A percentile compares a stretch with the other conserved stretches of the same genome.
These are phyloP conservation scores for Eupithecia vulgata DNA, from an alignment of 2,888 invertebrate species.

Conservation along the genomic window DNA sequence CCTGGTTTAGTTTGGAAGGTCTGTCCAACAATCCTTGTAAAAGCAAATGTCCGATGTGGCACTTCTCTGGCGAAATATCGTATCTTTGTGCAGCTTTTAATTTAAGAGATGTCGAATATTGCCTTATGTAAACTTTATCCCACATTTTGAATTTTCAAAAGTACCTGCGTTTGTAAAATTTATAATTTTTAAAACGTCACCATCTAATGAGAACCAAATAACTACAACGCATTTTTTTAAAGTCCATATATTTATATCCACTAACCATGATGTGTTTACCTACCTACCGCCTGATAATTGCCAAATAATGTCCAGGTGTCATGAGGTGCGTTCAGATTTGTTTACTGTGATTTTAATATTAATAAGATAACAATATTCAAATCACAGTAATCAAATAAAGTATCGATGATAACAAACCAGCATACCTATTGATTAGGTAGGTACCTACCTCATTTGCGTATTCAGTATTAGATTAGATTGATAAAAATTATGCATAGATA, in stretches of 20 bases:
- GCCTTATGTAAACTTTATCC: slow-evolving; percentile 48
- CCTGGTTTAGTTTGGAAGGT: slow-evolving; percentile 54
- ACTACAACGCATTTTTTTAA: not conserved
- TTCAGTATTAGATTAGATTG: too few species aligned
- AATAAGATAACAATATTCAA: too few species aligned
- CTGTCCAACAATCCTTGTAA: slow-evolving; percentile 55
- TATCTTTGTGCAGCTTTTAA: slow-evolving; percentile 52
- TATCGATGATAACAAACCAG: too few species aligned
- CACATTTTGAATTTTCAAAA: slow-evolving; percentile 39
- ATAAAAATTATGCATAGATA: too few species aligned
- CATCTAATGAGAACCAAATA: not conserved
- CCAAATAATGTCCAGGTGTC: not conserved
- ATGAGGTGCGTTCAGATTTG: not conserved
- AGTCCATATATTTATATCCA: not conserved
- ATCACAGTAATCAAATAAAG: too few species aligned
- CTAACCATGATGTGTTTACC: not conserved
- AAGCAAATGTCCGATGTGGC: slow-evolving; percentile 60
- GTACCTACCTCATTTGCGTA: too few species aligned
- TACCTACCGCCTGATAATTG: not conserved
- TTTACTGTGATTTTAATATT: not conserved
- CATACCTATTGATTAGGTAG: too few species aligned
- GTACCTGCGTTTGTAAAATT: not conserved
- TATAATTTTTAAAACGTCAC: not conserved
- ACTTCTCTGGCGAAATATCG: slow-evolving; percentile 50
- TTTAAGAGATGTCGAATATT: slow-evolving; percentile 50